These are phyloP conservation scores for Exocentrus adspersus DNA, from an alignment of 2,888 invertebrate genomes.

Conservation along the genomic window DNA sequence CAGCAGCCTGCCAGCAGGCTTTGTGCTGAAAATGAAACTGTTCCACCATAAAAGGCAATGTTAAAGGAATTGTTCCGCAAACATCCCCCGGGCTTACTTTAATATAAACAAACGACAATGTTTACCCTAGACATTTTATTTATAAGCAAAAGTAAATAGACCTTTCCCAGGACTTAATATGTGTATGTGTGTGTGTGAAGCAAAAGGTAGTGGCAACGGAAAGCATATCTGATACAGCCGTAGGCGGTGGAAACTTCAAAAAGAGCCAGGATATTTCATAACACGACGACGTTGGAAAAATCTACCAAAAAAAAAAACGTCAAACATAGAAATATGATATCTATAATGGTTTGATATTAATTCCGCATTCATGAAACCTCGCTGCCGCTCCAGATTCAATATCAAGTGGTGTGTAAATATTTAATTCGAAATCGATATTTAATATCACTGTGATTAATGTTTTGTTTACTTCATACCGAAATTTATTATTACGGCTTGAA, in stretches of 20 bases:
- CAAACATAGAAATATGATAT: too few relatives aligned
- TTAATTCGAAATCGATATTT: not conserved
- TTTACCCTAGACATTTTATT: conserved; percentile 28
- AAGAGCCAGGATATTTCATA: not conserved
- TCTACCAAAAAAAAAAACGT: too few relatives aligned
- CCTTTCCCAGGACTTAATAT: conserved; percentile 32
- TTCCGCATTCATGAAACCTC: not conserved
- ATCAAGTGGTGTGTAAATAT: not conserved
- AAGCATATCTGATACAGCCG: not conserved
- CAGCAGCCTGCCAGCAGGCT: not conserved
- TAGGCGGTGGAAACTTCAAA: conserved; percentile 4
- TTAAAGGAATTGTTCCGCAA: conserved; percentile 27
- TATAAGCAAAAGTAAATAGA: conserved; percentile 29
- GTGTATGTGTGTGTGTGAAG: conserved; percentile 13
- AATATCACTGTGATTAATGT: conserved; percentile 6
- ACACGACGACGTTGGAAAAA: too few relatives aligned
- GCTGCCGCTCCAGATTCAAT: not conserved
- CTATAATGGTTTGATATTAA: not conserved
- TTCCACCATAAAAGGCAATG: conserved; percentile 17
- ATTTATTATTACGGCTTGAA: conserved; percentile 1
- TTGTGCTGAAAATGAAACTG: conserved; percentile 2
- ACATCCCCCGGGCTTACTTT: conserved; percentile 27
- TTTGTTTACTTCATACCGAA: conserved; percentile 12
- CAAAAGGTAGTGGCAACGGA: conserved; percentile 4
- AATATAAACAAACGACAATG: conserved; percentile 32